Percentiles rank a stretch among this genome's conserved stretches.
phyloP scores from a whole-genome alignment of 2,113 vertebrate species.

The Tragulus kanchil region DNA sequence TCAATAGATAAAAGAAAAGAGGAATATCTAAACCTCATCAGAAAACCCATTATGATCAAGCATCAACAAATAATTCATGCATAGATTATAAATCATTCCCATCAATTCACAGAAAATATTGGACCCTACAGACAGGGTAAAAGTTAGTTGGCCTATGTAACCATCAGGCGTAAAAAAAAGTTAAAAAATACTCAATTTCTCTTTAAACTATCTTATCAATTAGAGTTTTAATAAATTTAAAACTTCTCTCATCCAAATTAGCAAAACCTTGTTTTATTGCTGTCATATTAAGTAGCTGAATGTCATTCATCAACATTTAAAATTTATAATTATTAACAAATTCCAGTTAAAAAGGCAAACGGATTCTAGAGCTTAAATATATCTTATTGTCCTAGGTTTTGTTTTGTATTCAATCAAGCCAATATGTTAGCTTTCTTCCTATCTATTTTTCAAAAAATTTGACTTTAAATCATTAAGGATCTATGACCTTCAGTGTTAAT shows the following conservation, averaged over 20 bases:
- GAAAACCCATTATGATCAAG: not conserved
- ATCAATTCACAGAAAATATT: not conserved
- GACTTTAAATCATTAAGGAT: not conserved
- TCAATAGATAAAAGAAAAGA: not conserved
- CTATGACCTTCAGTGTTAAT: not conserved
- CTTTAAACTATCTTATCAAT: not conserved
- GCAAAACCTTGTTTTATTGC: not conserved
- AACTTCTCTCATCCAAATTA: not conserved
- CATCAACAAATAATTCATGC: not conserved
- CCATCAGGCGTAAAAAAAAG: not conserved
- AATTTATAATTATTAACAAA: slow-evolving; percentile 15
- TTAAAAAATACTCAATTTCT: not conserved
- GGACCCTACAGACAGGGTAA: not conserved
- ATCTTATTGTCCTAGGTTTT: slow-evolving; percentile 8
- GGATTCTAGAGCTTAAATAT: not conserved
- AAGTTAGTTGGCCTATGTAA: not conserved
- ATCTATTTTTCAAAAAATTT: slow-evolving; percentile 21
- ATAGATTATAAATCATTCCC: slow-evolving; percentile 21
- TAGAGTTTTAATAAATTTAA: not conserved
- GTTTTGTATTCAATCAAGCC: slow-evolving; percentile 18
- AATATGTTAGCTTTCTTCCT: not conserved
- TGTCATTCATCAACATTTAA: not conserved
- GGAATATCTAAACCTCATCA: slow-evolving; percentile 8
- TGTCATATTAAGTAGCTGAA: not conserved
- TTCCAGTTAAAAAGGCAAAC: slow-evolving; percentile 39